Percentiles rank a stretch among this genome's conserved stretches.
These are phyloP conservation scores for Rhingia campestris DNA, from an alignment of 2,888 invertebrate species.

Conservation along the genomic window DNA sequence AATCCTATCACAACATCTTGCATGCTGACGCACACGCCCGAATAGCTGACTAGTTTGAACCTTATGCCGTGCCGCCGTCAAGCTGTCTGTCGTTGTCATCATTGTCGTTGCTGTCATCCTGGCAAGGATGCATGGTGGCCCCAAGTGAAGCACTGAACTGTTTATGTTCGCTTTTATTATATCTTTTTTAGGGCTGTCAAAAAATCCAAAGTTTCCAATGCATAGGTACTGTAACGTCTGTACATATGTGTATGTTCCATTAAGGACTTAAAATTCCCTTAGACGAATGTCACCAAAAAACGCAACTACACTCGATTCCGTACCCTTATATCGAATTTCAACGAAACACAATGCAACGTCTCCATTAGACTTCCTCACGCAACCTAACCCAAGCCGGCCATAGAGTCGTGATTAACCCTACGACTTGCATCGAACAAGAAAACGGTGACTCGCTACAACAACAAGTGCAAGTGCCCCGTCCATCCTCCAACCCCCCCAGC, in stretches of 20 bases:
- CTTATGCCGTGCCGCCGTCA: conserved; percentile 19
- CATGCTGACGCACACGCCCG: conserved; percentile 66
- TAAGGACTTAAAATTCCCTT: no score
- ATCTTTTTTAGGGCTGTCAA: conserved; percentile 71
- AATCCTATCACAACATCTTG: conserved; percentile 58
- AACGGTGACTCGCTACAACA: conserved; percentile 20
- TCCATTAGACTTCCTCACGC: conserved; percentile 11
- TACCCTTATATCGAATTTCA: not conserved
- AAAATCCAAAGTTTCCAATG: not conserved
- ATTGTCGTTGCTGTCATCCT: conserved; percentile 34
- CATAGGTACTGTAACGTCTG: no score
- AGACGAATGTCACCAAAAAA: no score
- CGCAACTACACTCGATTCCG: no score
- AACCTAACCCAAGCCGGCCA: conserved; percentile 6
- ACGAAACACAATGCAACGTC: not conserved
- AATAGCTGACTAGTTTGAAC: conserved; percentile 43
- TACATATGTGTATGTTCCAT: no score
- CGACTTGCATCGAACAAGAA: conserved; percentile 21
- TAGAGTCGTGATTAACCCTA: conserved; percentile 48
- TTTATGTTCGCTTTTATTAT: conserved; percentile 69
- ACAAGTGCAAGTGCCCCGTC: conserved; percentile 36
- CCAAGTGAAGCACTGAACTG: conserved; percentile 45
- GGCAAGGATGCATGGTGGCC: conserved; percentile 57
- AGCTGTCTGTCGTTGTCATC: conserved; percentile 7
- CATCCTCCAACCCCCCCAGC: not conserved